Percentiles rank a stretch among this genome's conserved stretches.
Conservation (phyloP, 2,113 vertebrate genomes). For the Paradoxurus hermaphroditus region DNA sequence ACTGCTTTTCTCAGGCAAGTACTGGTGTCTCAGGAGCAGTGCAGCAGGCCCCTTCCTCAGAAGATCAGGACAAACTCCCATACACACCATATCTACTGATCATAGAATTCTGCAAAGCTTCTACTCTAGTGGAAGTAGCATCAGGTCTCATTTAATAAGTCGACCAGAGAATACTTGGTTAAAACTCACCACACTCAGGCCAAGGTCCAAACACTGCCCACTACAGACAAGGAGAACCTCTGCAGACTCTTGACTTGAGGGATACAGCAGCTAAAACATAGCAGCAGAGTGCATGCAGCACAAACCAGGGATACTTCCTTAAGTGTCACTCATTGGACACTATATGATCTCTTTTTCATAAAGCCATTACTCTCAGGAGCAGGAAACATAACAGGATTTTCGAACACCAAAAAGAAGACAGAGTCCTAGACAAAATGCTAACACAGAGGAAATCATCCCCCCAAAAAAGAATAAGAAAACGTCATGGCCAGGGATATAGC, state of each 20-base stretch:
- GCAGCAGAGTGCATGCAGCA: background rate
- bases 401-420: background rate
- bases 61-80: background rate
- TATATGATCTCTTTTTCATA: background rate
- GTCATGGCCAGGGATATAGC: background rate
- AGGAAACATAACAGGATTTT: background rate
- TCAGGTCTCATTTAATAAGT: background rate
- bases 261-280: background rate
- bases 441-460: background rate
- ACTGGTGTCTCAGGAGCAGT: background rate
- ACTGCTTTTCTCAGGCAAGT: background rate
- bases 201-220: background rate
- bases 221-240: background rate
- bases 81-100: background rate
- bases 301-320: background rate
- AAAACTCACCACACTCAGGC: background rate
- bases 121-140: background rate
- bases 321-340: background rate
- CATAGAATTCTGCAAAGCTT: background rate
- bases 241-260: background rate
- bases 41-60: background rate
- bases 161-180: background rate
- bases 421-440: background rate
- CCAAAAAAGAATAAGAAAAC: background rate
- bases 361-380: background rate